phyloP scores from a whole-genome alignment of 1,140 invertebrate genomes.

The Centruroides sculpturatus region DNA sequence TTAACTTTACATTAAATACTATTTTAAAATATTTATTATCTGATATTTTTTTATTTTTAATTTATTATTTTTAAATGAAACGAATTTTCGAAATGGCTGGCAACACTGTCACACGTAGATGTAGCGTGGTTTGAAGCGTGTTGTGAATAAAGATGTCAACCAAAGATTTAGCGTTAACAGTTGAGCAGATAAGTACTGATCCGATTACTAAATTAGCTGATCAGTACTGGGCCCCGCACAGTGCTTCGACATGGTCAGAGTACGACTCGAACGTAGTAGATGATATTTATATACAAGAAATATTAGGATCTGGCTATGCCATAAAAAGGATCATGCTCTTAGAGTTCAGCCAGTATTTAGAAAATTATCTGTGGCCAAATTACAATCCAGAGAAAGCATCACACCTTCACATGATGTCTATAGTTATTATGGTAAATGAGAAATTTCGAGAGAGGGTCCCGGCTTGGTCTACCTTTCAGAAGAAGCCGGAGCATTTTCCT shows the following conservation, averaged over 20 bases:
- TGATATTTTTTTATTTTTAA: too few relatives aligned
- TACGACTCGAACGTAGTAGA: conserved; percentile 60
- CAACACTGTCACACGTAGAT: too few relatives aligned
- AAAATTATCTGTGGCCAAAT: conserved; percentile 96
- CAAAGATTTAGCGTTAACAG: conserved; percentile 34
- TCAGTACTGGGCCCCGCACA: conserved; percentile 76
- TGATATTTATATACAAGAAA: conserved; percentile 65
- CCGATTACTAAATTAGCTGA: conserved; percentile 66
- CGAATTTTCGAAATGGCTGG: too few relatives aligned
- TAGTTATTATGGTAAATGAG: conserved; percentile 95
- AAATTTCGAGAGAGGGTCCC: conserved; percentile 92
- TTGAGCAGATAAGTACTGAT: conserved; percentile 70
- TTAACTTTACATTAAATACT: too few relatives aligned
- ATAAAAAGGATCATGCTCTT: conserved; percentile 83
- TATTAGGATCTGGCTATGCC: conserved; percentile 54
- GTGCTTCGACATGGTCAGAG: conserved; percentile 45
- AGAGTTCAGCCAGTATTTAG: conserved; percentile 93
- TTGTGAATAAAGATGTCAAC: neutral
- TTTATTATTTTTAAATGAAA: too few relatives aligned
- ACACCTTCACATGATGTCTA: conserved; percentile 78
- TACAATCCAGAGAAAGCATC: conserved; percentile 39
- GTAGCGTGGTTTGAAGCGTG: too few relatives aligned
- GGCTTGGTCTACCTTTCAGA: conserved; percentile 85
- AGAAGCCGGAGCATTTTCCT: conserved; percentile 62
- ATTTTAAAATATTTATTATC: too few relatives aligned